phyloP scores from a whole-genome alignment of 2,888 invertebrate genomes.

The Helleia helle region DNA sequence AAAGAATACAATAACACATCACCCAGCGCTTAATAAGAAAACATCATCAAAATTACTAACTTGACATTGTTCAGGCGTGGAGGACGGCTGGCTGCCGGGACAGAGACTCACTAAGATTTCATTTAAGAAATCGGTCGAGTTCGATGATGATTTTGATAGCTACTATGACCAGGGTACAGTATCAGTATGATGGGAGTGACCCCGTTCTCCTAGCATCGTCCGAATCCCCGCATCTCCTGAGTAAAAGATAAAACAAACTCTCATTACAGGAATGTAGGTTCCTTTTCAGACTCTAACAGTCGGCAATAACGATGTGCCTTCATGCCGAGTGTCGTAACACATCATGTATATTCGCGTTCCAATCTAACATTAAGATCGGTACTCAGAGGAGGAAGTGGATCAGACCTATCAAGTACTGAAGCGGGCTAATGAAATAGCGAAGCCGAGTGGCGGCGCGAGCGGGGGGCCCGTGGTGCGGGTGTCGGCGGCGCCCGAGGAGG shows the following conservation, averaged over 20 bases:
- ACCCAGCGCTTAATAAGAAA: no score
- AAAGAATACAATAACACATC: no score
- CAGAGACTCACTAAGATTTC: constrained; percentile 70
- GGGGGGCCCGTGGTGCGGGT: constrained; percentile 66
- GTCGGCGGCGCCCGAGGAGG: constrained; percentile 47
- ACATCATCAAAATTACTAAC: constrained; percentile 43
- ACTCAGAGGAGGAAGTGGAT: constrained; percentile 84
- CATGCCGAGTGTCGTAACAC: constrained; percentile 10
- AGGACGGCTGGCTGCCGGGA: constrained; percentile 70
- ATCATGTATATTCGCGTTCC: constrained; percentile 26
- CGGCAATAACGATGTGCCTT: constrained; percentile 11
- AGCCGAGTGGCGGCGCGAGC: constrained; percentile 69
- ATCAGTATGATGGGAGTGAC: constrained; percentile 54
- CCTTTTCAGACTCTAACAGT: constrained; percentile 25
- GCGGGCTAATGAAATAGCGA: constrained; percentile 92
- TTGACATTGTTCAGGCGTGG: constrained; percentile 62
- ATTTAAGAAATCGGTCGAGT: constrained; percentile 64
- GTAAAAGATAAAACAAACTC: constrained; percentile 16
- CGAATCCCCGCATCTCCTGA: constrained; percentile 34
- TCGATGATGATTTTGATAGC: constrained; percentile 70
- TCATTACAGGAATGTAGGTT: constrained; percentile 17
- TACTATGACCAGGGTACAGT: constrained; percentile 65
- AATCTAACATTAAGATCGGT: constrained; percentile 60
- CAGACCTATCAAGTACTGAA: constrained; percentile 95
- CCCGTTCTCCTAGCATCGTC: constrained; percentile 36